phyloP scores from a whole-genome alignment of 2,888 invertebrate species.

The Ctenicera cuprea region DNA sequence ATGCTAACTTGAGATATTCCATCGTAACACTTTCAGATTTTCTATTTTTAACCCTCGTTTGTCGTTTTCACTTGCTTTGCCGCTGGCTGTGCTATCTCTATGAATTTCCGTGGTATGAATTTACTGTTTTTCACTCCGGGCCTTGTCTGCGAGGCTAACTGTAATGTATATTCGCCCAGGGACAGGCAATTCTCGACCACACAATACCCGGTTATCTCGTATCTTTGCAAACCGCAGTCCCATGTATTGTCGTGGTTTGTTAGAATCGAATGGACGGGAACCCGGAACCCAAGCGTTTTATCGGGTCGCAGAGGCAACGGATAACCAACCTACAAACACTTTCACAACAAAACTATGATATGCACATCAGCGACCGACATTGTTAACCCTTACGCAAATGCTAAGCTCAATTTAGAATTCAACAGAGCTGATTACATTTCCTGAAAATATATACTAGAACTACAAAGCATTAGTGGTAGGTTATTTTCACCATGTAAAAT shows the following conservation, averaged over 20 bases:
- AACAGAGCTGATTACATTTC: not conserved
- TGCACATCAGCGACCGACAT: conserved; percentile 7
- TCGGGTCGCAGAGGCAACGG: conserved; percentile 27
- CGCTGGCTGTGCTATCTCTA: conserved; percentile 5
- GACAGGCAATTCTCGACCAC: conserved; percentile 34
- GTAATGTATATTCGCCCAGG: conserved; percentile 33
- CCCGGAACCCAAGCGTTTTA: conserved; percentile 30
- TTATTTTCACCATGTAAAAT: no score
- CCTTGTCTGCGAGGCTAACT: conserved; percentile 26
- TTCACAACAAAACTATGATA: conserved; percentile 14
- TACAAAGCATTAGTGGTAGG: no score
- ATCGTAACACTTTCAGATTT: not conserved
- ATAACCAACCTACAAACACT: conserved; percentile 26
- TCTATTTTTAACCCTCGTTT: conserved; percentile 4
- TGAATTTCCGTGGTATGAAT: conserved; percentile 29
- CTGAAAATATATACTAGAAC: not conserved
- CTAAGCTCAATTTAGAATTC: not conserved
- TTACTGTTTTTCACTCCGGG: conserved; percentile 24
- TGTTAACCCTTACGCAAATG: conserved; percentile 7
- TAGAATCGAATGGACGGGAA: conserved; percentile 33
- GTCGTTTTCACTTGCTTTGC: conserved; percentile 19
- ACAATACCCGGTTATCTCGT: conserved; percentile 33
- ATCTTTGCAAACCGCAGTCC: conserved; percentile 35
- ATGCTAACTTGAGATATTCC: no score
- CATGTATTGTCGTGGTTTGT: conserved; percentile 34